Evolutionary conservation across 2,797 vertebrate genomes (phyloP).

Genomic region (Anguilla obscura): DNA sequence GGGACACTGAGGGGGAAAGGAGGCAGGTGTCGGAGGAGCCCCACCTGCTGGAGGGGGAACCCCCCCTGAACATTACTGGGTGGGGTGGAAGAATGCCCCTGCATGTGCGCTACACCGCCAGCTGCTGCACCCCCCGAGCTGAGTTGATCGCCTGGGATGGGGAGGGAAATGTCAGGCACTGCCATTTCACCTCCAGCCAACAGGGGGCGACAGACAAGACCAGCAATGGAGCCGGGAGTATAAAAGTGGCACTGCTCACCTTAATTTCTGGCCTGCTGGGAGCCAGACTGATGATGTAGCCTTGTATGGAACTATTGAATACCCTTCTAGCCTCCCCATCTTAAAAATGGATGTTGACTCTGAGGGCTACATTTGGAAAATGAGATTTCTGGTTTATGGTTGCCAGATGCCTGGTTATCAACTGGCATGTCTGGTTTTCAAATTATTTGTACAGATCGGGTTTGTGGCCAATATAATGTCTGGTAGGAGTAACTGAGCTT

Average conservation of each 20-base stretch:
- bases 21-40: constrained; percentile 23
- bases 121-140: constrained; percentile 70
- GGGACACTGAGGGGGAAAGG: no score
- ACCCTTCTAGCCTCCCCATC: no score
- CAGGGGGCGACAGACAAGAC: constrained; percentile 48
- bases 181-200: constrained; percentile 61
- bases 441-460: no score
- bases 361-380: no score
- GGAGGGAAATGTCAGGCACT: constrained; percentile 67
- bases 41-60: constrained; percentile 56
- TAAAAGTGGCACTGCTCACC: not conserved
- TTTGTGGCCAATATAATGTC: no score
- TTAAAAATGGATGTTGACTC: no score
- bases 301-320: no score
- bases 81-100: constrained; percentile 57
- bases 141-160: constrained; percentile 72
- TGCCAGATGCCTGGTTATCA: no score
- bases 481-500: no score
- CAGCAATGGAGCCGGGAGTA: constrained; percentile 48
- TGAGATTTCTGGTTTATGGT: no score
- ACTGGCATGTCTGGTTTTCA: no score
- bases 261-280: constrained; percentile 37
- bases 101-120: constrained; percentile 65
- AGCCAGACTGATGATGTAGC: not conserved
- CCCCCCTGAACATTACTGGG: constrained; percentile 62